Evolutionary conservation across 2,888 invertebrate genomes (phyloP).

Genomic region (Nemoura dubitans): DNA sequence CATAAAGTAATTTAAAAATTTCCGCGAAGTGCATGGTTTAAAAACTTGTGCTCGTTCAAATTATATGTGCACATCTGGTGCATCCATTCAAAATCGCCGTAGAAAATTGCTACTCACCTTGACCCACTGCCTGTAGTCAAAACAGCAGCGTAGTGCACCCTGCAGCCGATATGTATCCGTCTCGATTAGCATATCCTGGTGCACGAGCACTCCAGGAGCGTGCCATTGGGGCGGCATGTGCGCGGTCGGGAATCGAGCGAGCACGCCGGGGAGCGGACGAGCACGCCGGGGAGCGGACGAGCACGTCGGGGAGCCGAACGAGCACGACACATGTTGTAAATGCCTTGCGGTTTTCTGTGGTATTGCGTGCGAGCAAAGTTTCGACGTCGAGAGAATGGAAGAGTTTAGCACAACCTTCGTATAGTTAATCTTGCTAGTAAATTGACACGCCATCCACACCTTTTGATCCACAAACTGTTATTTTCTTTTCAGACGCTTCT

Average conservation of each 20-base stretch:
- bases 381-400: background rate
- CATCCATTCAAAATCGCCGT: too few relatives aligned
- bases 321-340: background rate
- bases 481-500: background rate
- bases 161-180: background rate
- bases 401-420: slow-evolving; percentile 2
- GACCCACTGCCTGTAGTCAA: background rate
- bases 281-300: too few relatives aligned
- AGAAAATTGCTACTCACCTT: background rate
- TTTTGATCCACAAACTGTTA: background rate
- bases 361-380: background rate
- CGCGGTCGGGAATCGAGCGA: too few relatives aligned
- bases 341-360: background rate
- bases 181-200: background rate
- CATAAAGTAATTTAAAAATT: too few relatives aligned
- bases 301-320: too few relatives aligned
- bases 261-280: too few relatives aligned
- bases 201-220: background rate
- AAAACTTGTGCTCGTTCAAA: too few relatives aligned
- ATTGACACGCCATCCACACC: background rate
- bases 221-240: background rate
- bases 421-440: background rate
- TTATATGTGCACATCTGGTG: too few relatives aligned
- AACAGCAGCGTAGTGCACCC: background rate
- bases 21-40: too few relatives aligned